Percentiles rank a stretch among this genome's conserved stretches.
Conservation (phyloP, 2,113 vertebrate genomes). For the Balaenoptera acutorostrata region DNA sequence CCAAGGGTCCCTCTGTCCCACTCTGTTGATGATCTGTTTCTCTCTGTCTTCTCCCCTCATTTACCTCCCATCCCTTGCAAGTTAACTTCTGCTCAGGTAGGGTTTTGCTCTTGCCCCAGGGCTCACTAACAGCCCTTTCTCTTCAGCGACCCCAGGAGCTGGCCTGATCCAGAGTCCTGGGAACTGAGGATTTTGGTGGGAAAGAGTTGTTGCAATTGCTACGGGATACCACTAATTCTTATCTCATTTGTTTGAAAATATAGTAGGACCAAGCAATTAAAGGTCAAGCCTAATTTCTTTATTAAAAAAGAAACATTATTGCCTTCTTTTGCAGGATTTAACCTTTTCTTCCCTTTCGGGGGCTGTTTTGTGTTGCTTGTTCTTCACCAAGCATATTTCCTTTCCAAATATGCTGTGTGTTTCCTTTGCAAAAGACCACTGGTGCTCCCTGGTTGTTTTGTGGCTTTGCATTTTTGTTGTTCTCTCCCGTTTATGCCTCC, state of each 20-base stretch:
- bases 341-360: constrained; percentile 31
- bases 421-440: constrained; percentile 29
- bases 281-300: constrained; percentile 40
- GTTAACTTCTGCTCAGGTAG: not conserved
- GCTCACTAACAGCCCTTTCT: constrained; percentile 42
- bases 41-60: not conserved
- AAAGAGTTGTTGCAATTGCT: not conserved
- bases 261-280: not conserved
- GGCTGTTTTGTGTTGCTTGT: constrained; percentile 60
- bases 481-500: not conserved
- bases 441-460: not conserved
- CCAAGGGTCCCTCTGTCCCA: not conserved
- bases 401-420: not conserved
- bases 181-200: not conserved
- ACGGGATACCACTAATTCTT: not conserved
- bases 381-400: not conserved
- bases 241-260: constrained; percentile 14
- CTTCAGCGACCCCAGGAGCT: not conserved
- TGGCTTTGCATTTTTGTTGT: constrained; percentile 55
- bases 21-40: not conserved
- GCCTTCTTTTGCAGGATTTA: constrained; percentile 72
- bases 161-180: constrained; percentile 22
- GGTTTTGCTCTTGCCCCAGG: not conserved
- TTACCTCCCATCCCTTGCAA: not conserved
- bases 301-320: constrained; percentile 7